These are phyloP conservation scores for Pocillopora verrucosa DNA, from an alignment of 64 coral and sea anemone genomes.

Conservation along the genomic window DNA sequence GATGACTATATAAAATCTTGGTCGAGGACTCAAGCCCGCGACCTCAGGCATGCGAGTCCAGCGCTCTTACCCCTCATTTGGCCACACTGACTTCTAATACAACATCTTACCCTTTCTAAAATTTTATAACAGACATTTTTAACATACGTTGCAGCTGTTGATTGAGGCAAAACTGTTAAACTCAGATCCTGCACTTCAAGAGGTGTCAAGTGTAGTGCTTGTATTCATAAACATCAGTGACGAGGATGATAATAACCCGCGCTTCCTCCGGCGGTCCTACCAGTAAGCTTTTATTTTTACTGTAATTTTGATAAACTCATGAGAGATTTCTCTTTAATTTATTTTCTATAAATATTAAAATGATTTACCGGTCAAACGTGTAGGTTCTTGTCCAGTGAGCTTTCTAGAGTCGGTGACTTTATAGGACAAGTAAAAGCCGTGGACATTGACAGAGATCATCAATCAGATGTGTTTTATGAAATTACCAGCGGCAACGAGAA, in stretches of 20 bases:
- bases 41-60: too few relatives aligned
- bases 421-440: conserved; percentile 50
- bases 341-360: too few relatives aligned
- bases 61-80: too few relatives aligned
- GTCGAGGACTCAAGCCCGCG: too few relatives aligned
- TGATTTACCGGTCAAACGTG: background rate
- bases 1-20: too few relatives aligned
- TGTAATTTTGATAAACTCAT: background rate
- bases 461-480: conserved; percentile 17
- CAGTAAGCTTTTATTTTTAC: conserved; percentile 7
- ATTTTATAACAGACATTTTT: background rate
- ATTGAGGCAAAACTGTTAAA: background rate
- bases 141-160: background rate
- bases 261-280: conserved; percentile 20
- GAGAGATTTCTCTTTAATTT: too few relatives aligned
- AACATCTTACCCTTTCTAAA: background rate
- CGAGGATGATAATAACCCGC: conserved; percentile 53
- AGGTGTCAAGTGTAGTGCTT: conserved; percentile 20
- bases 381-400: conserved; percentile 26
- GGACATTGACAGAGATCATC: conserved; percentile 25
- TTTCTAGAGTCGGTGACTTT: conserved; percentile 45
- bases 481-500: conserved; percentile 20
- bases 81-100: too few relatives aligned
- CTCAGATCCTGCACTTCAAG: background rate
- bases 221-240: conserved; percentile 35